These are phyloP conservation scores for Alitta virens DNA, from an alignment of 2,888 invertebrate species.

Conservation along the genomic window DNA sequence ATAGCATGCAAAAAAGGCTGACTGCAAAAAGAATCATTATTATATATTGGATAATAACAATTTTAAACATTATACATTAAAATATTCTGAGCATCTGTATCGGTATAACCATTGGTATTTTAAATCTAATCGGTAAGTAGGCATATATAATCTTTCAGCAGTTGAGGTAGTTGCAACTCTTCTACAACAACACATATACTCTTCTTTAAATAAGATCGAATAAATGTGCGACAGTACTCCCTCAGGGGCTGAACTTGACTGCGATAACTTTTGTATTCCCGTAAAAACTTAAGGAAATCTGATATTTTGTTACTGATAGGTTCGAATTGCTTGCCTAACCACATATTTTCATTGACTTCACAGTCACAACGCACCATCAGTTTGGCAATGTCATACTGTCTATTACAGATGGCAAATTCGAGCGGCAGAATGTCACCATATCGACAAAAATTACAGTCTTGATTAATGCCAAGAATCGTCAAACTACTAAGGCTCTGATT, in stretches of 20 bases:
- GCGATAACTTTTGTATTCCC: background rate
- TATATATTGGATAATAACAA: no score
- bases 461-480: slow-evolving; percentile 18
- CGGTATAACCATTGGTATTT: no score
- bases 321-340: slow-evolving; percentile 12
- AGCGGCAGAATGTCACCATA: slow-evolving; percentile 22
- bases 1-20: no score
- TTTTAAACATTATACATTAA: no score
- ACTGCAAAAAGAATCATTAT: no score
- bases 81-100: no score
- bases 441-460: slow-evolving; percentile 20
- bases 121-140: background rate
- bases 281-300: slow-evolving; percentile 4
- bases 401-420: slow-evolving; percentile 25
- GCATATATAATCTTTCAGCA: slow-evolving; percentile 11
- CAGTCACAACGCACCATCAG: slow-evolving; percentile 15
- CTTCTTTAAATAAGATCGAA: background rate
- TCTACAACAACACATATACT: slow-evolving; percentile 12
- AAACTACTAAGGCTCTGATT: slow-evolving; percentile 10
- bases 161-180: slow-evolving; percentile 12
- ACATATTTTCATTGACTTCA: slow-evolving; percentile 13
- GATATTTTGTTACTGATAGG: background rate
- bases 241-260: background rate
- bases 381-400: slow-evolving; percentile 17
- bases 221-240: background rate